Evolutionary conservation across 92 coral and sea anemone species (phyloP).

Genomic region (Zoanthus sansibaricus): DNA sequence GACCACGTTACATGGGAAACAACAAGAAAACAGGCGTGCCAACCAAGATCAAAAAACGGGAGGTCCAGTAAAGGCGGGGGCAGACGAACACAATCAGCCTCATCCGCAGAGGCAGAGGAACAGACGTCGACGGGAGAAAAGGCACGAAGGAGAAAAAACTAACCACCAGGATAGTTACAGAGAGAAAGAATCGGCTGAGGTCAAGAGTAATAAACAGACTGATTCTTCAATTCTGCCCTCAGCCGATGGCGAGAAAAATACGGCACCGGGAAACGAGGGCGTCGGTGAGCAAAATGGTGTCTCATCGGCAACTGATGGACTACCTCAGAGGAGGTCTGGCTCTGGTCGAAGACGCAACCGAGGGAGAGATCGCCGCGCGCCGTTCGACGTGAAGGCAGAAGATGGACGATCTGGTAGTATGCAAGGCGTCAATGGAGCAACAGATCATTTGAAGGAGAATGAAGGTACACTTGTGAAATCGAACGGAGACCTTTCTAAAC

Average conservation of each 20-base stretch:
- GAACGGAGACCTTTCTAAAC: neutral
- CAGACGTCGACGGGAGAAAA: conserved; percentile 22
- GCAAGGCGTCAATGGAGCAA: neutral
- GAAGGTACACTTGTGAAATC: neutral
- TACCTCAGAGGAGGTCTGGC: conserved; percentile 39
- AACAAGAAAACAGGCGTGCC: conserved; percentile 14
- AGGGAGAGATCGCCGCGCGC: conserved; percentile 3
- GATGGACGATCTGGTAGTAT: neutral
- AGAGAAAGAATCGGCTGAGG: neutral
- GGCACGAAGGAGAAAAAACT: neutral
- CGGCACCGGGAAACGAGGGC: neutral
- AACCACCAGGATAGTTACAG: neutral
- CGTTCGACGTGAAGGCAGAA: neutral
- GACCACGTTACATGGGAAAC: neutral
- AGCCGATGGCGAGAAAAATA: neutral
- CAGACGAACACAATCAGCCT: conserved; percentile 4
- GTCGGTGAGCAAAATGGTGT: neutral
- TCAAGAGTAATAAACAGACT: neutral
- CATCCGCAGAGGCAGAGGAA: conserved; percentile 37
- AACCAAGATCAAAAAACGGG: neutral
- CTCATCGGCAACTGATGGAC: neutral
- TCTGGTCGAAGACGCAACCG: conserved; percentile 44
- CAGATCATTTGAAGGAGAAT: neutral
- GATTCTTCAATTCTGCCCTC: neutral
- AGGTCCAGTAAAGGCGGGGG: neutral